Percentiles rank a stretch among this genome's conserved stretches.
phyloP scores from a whole-genome alignment of 2,888 invertebrate species.

The Dysmachus trigonus region DNA sequence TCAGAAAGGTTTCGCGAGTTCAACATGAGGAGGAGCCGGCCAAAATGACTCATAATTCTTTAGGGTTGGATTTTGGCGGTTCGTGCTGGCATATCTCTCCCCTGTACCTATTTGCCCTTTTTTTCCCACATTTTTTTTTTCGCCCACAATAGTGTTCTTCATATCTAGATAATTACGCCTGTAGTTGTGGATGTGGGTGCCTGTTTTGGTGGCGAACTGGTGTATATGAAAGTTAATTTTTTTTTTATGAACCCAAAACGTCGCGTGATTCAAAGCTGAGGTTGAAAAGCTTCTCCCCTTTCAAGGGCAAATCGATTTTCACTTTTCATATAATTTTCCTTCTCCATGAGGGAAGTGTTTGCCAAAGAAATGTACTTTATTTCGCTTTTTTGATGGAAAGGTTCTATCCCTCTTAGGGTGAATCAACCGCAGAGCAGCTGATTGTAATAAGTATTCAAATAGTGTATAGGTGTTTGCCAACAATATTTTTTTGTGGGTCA shows the following conservation, averaged over 20 bases:
- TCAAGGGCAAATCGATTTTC: conserved; percentile 20
- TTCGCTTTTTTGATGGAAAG: not conserved
- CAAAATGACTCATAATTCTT: not conserved
- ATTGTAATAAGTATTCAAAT: not conserved
- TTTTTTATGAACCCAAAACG: not conserved
- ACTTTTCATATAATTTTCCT: not conserved
- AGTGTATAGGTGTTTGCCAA: not conserved
- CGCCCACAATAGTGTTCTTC: not conserved
- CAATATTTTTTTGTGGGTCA: not conserved
- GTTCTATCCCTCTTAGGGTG: not conserved
- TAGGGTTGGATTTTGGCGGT: not conserved
- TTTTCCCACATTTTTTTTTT: not conserved
- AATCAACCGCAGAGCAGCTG: not conserved
- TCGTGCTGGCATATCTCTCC: not conserved
- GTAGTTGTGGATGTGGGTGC: not conserved
- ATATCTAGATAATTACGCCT: not conserved
- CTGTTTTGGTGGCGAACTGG: not conserved
- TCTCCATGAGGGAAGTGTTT: not conserved
- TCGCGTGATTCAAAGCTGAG: conserved; percentile 1
- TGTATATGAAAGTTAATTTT: not conserved
- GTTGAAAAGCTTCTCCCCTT: not conserved
- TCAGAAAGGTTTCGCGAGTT: not conserved
- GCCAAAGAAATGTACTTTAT: not conserved
- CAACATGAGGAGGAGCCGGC: not conserved
- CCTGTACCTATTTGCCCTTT: not conserved